Evolutionary conservation across 2,113 vertebrate species (phyloP), one percentile per base, ranked within the genome.

Genomic region (Cebidichthys violaceus): DNA sequence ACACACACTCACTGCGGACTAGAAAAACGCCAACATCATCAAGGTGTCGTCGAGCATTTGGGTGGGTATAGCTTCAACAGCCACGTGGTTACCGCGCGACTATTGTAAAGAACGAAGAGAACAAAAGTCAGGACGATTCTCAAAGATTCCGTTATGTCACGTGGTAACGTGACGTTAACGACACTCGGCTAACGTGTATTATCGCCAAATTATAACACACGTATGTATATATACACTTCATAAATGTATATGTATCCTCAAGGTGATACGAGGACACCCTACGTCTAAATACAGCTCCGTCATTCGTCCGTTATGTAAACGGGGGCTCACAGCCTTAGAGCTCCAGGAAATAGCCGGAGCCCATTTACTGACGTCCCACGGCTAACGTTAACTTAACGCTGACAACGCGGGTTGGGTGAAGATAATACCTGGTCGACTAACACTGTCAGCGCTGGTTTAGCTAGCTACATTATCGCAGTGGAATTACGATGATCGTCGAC

Each of bases 261-360:
- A 20, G 0, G 5, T 9, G 18, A 61, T 10, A 45, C 0, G 2
- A 37, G 1, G 8, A 60, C 13, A 50, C 0, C 33, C 0, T 24
- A 9, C 18, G 0, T n/a, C 8, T 6, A 15, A 64, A 22, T 20
- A 39, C 2, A 20, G 15, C 4, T 13, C 41, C 8, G 1, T 10
- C 18, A 57, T 43, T 6, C 29, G 24, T 13, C 35, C 62, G 50
- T 54, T 68, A 37, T 0, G 33, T 22, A 62, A 43, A 65, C 15
- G 15, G 29, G 6, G 13, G 9, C 31, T 4, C 10, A 3, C n/a
- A 33, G 20, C 18, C 11, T 6, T 39, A 11, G 0, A 3, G 2
- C 29, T 65, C 79, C 88, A 82, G 75, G 69, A 84, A 60, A 60
- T 60, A 60, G 14, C 57, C 57, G 6, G 0, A 83, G 24, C 82